phyloP scores from a whole-genome alignment of 2,113 vertebrate species.

The Erpornis zantholeuca region DNA sequence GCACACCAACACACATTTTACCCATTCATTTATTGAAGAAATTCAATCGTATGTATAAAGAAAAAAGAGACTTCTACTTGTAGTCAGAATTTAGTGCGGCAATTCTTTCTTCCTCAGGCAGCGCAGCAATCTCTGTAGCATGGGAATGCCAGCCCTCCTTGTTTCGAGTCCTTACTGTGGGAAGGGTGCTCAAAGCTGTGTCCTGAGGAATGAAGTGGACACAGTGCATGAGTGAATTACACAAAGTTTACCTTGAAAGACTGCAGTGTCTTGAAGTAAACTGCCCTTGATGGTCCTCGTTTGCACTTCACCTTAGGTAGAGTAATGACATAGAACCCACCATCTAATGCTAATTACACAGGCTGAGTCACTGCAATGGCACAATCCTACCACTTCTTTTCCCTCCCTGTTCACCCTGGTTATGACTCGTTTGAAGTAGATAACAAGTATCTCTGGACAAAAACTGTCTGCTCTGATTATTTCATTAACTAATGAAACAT shows the following conservation, averaged over 20 bases:
- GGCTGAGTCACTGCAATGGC: not conserved
- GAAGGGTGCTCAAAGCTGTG: not conserved
- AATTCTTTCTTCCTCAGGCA: not conserved
- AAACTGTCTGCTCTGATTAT: not conserved
- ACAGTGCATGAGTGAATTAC: not conserved
- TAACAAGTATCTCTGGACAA: not conserved
- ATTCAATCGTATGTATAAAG: not conserved
- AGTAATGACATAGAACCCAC: not conserved
- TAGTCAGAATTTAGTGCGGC: not conserved
- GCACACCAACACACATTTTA: not conserved
- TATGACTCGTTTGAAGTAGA: not conserved
- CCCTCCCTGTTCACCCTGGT: not conserved
- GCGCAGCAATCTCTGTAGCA: not conserved
- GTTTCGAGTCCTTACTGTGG: not conserved
- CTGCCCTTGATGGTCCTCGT: not conserved
- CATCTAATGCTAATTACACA: not conserved
- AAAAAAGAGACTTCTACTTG: not conserved
- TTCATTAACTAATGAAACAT: not conserved
- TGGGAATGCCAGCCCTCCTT: not conserved
- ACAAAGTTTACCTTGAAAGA: not conserved
- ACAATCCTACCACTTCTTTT: not conserved
- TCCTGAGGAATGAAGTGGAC: not conserved
- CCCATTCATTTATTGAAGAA: not conserved
- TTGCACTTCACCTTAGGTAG: not conserved
- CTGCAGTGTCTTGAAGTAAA: not conserved